A percentile compares a stretch with the other conserved stretches of the same genome.
phyloP scores from a whole-genome alignment of 2,888 invertebrate genomes.

The Bombylius discolor region DNA sequence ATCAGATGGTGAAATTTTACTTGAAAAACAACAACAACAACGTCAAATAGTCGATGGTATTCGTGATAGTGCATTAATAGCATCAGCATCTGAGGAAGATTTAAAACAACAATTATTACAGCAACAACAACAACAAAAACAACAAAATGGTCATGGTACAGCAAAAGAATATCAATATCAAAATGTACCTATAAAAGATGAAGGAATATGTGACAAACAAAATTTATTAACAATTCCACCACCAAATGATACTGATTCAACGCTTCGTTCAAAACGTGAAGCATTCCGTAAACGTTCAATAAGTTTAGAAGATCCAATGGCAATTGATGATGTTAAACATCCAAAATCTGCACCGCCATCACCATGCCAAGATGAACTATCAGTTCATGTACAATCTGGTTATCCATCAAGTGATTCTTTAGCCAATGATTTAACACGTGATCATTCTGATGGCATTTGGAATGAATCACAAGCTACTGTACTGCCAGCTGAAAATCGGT shows the following conservation, averaged over 20 bases:
- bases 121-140: neutral
- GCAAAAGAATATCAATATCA: slow-evolving; percentile 13
- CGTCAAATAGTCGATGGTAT: slow-evolving; percentile 27
- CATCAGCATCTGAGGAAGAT: slow-evolving; percentile 51
- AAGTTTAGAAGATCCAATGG: slow-evolving; percentile 50
- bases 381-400: slow-evolving; percentile 44
- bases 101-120: slow-evolving; percentile 34
- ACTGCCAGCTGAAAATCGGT: slow-evolving; percentile 55
- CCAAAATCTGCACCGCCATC: slow-evolving; percentile 54
- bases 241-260: slow-evolving; percentile 21
- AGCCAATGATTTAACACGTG: slow-evolving; percentile 61
- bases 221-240: slow-evolving; percentile 18
- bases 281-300: slow-evolving; percentile 63
- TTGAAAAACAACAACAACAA: slow-evolving; percentile 39
- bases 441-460: slow-evolving; percentile 79
- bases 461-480: slow-evolving; percentile 82
- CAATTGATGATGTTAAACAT: slow-evolving; percentile 27
- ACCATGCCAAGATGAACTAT: slow-evolving; percentile 42
- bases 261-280: slow-evolving; percentile 42
- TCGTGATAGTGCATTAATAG: slow-evolving; percentile 40
- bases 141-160: neutral
- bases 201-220: slow-evolving; percentile 16
- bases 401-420: slow-evolving; percentile 75
- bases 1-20: slow-evolving; percentile 66
- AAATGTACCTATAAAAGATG: slow-evolving; percentile 18